Conservation (phyloP, 2,797 vertebrate species). For the Petrocephalus schoutedeni region DNA sequence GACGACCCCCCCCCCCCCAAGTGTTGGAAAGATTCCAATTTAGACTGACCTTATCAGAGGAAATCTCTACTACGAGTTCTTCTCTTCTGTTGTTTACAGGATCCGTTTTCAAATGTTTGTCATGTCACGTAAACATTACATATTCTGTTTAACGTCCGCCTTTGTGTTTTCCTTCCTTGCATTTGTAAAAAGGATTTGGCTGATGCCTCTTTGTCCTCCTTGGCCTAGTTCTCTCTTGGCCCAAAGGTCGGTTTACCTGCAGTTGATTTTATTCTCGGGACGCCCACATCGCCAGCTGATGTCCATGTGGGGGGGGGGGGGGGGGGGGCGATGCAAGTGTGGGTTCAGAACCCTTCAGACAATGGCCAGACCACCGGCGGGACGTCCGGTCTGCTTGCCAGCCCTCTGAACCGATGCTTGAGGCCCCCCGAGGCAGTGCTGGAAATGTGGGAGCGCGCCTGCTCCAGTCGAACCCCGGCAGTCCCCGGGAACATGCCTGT, state of each 20-base stretch:
- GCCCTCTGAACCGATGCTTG: not conserved
- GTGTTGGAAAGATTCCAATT: not conserved
- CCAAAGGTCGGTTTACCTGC: not conserved
- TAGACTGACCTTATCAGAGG: not conserved
- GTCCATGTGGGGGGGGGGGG: not conserved
- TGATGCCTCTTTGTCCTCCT: not conserved
- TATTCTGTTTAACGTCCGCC: not conserved
- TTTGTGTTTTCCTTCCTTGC: not conserved
- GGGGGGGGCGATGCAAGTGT: not conserved
- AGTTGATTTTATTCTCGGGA: not conserved
- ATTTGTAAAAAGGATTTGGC: not conserved
- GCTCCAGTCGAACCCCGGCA: not conserved
- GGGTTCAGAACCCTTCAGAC: not conserved
- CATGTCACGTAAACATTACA: not conserved
- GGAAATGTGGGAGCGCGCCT: not conserved
- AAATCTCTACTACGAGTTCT: not conserved
- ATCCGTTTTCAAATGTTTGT: not conserved
- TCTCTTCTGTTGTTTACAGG: not conserved
- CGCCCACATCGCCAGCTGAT: not conserved
- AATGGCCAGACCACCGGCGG: not conserved
- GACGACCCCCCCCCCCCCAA: not conserved
- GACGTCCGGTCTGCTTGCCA: not conserved
- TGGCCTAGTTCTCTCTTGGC: not conserved
- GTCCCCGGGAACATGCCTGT: not conserved
- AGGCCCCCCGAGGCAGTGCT: not conserved